A percentile compares a stretch with the other conserved stretches of the same genome.
These are phyloP conservation scores for Mechanitis messenoides DNA, from an alignment of 2,888 invertebrate genomes.

Conservation along the genomic window DNA sequence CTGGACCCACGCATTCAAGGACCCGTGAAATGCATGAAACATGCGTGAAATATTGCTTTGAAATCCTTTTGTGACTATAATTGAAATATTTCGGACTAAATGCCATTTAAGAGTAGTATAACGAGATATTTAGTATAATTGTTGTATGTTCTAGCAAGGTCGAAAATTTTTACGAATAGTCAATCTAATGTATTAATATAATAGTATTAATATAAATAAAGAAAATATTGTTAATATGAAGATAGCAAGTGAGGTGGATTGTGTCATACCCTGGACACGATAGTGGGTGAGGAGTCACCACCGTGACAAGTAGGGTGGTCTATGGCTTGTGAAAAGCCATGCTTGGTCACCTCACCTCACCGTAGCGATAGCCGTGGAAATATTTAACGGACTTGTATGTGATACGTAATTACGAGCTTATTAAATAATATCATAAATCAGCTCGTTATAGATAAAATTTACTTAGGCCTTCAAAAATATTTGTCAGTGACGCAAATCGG, in stretches of 20 bases:
- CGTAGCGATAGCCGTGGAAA: constrained; percentile 47
- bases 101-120: too few species aligned
- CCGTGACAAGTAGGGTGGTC: constrained; percentile 73
- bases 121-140: too few species aligned
- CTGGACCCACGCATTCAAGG: constrained; percentile 50
- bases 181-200: too few species aligned
- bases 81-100: constrained; percentile 15
- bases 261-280: constrained; percentile 30
- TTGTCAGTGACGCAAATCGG: constrained; percentile 65
- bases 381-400: constrained; percentile 37
- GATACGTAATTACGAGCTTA: background rate
- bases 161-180: too few species aligned
- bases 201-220: too few species aligned
- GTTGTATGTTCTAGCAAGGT: too few species aligned
- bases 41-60: constrained; percentile 37
- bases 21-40: constrained; percentile 58
- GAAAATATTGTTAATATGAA: too few species aligned
- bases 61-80: constrained; percentile 21
- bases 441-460: too few species aligned
- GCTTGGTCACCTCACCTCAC: constrained; percentile 58
- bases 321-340: constrained; percentile 65
- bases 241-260: background rate
- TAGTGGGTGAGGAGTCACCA: constrained; percentile 47
- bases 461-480: constrained; percentile 32
- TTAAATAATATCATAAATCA: too few species aligned